Conservation (phyloP, 2,113 vertebrate genomes). For the Vulpes vulpes region DNA sequence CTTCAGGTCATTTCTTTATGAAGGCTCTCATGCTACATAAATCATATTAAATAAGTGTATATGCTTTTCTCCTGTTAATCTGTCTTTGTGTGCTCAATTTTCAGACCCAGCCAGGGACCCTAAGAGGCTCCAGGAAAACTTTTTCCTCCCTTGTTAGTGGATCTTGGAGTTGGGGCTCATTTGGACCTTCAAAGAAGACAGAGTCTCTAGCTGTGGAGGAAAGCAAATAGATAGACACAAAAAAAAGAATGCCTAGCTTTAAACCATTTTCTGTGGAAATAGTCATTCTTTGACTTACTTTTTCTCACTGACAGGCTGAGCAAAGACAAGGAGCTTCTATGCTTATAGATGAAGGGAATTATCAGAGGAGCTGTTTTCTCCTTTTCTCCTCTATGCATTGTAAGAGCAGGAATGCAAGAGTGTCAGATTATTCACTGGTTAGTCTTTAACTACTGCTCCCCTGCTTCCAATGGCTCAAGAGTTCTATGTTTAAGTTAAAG, state of each 20-base stretch:
- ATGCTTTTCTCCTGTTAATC: neutral
- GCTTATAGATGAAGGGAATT: neutral
- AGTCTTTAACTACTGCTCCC: neutral
- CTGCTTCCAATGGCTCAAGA: neutral
- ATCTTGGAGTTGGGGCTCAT: neutral
- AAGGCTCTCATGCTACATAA: neutral
- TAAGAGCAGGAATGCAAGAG: neutral
- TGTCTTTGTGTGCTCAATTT: neutral
- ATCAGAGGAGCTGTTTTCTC: neutral
- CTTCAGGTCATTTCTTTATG: neutral
- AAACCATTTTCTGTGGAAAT: neutral
- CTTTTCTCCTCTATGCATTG: neutral
- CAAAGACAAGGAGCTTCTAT: neutral
- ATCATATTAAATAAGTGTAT: neutral
- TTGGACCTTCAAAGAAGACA: neutral
- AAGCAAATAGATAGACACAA: neutral
- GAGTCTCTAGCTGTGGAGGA: neutral
- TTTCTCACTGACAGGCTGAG: neutral
- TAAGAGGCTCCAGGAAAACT: neutral
- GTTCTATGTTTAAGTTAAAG: neutral
- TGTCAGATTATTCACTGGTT: neutral
- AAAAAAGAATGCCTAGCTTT: conserved; percentile 1
- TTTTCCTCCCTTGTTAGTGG: neutral
- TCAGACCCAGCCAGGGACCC: neutral
- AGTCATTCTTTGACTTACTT: neutral